Evolutionary conservation across 2,113 vertebrate species (phyloP).

Genomic region (Isichthys henryi): DNA sequence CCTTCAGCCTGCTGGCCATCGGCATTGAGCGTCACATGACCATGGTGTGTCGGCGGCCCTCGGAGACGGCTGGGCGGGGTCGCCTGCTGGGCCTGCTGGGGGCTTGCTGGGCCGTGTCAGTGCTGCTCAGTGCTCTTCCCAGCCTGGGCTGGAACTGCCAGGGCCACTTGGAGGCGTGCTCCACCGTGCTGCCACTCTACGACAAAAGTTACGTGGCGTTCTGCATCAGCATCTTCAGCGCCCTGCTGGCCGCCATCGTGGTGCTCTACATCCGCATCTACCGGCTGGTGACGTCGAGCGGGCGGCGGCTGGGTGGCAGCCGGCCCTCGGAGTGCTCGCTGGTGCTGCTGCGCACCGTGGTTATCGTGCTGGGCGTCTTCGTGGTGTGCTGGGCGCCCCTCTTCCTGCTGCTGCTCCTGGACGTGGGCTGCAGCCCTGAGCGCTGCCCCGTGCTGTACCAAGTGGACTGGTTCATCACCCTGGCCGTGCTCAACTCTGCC

Average conservation of each 20-base stretch:
- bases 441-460: conserved; percentile 56
- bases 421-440: conserved; percentile 58
- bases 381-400: conserved; percentile 64
- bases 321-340: conserved; percentile 59
- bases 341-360: conserved; percentile 61
- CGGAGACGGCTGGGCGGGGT: conserved; percentile 54
- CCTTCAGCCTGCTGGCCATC: conserved; percentile 65
- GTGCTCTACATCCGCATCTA: conserved; percentile 68
- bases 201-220: conserved; percentile 65
- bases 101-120: conserved; percentile 62
- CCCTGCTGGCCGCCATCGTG: conserved; percentile 59
- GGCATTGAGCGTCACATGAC: conserved; percentile 69
- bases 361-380: conserved; percentile 64
- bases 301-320: conserved; percentile 57
- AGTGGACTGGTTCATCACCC: conserved; percentile 64
- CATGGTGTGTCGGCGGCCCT: conserved; percentile 63
- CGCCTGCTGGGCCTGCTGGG: conserved; percentile 56
- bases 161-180: conserved; percentile 47
- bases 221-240: conserved; percentile 64
- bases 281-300: conserved; percentile 62
- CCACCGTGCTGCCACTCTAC: conserved; percentile 65
- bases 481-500: conserved; percentile 67
- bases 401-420: conserved; percentile 61
- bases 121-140: conserved; percentile 60
- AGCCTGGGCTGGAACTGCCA: conserved; percentile 69